Evolutionary conservation across 1,140 invertebrate species (phyloP).

Genomic region (Scylla paramamosain): DNA sequence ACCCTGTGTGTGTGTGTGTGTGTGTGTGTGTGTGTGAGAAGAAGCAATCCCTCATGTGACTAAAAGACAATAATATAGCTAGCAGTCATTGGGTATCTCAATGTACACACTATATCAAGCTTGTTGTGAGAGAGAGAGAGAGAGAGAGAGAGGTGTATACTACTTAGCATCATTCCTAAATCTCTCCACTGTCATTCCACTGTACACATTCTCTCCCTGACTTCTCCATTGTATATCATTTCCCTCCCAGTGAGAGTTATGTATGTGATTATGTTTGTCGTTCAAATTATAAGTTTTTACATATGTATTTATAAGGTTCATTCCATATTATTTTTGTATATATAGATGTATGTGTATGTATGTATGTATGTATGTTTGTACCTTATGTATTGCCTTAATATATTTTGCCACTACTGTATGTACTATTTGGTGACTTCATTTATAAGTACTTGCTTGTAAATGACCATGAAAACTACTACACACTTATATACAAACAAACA

Average conservation of each 20-base stretch:
- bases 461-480: background rate
- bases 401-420: background rate
- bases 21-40: background rate
- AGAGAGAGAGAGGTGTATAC: too few relatives aligned
- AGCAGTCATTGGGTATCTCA: background rate
- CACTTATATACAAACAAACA: background rate
- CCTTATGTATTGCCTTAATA: too few relatives aligned
- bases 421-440: background rate
- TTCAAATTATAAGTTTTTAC: slow-evolving; percentile 1
- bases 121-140: background rate
- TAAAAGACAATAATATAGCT: background rate
- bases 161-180: too few relatives aligned
- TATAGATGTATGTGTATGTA: background rate
- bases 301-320: background rate
- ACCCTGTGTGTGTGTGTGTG: background rate
- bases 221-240: background rate
- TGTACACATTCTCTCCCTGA: background rate
- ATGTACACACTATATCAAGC: background rate
- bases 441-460: background rate
- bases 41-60: background rate
- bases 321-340: background rate
- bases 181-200: background rate
- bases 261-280: background rate
- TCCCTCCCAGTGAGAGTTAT: background rate
- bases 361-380: background rate